Evolutionary conservation across 2,888 invertebrate species (phyloP), one percentile per base, ranked within the genome.

Genomic region (Amphipoea lucens): DNA sequence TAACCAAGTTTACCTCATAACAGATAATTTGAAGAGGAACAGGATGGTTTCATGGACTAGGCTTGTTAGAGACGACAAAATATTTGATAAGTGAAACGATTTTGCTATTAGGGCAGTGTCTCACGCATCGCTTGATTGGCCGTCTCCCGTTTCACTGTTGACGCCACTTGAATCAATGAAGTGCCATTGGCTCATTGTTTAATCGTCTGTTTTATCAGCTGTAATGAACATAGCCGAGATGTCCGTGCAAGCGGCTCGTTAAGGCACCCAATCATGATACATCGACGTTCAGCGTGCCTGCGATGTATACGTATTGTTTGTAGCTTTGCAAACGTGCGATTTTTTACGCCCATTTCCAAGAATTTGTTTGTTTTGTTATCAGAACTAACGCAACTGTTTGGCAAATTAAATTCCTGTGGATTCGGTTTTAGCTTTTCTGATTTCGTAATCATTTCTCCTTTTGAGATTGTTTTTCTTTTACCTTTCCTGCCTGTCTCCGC

Each of bases 131-230:
- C 90, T 91, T 94, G 94, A 96, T 96, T 96, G 94, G 94, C 88
- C 90, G 90, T 94, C 94, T 96, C 93, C 90, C 91, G 94, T 96
- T 96, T 92, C 95, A 91, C 85, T 90, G 92, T 93, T 93, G 93
- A 93, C 93, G 94, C 95, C 95, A 96, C 94, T 95, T 95, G 95
- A 94, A 95, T 95, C 96, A 96, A 95, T 95, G 95, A 93, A 93
- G 94, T 94, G 94, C 94, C 90, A 95, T 95, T 96, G 95, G 95
- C 91, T 95, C 94, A 94, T 95, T 96, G 95, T 95, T 95, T 96
- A 95, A 96, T 96, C 95, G 94, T 93, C 89, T 95, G 94, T 95
- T 96, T 95, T 95, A 95, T 95, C 96, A 96, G 95, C 94, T 95
- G 95, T 94, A 94, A 94, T 95, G 92, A 92, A 90, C 92, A 91